Evolutionary conservation across 2,888 invertebrate species (phyloP).

Genomic region (Punctoribates punctum): DNA sequence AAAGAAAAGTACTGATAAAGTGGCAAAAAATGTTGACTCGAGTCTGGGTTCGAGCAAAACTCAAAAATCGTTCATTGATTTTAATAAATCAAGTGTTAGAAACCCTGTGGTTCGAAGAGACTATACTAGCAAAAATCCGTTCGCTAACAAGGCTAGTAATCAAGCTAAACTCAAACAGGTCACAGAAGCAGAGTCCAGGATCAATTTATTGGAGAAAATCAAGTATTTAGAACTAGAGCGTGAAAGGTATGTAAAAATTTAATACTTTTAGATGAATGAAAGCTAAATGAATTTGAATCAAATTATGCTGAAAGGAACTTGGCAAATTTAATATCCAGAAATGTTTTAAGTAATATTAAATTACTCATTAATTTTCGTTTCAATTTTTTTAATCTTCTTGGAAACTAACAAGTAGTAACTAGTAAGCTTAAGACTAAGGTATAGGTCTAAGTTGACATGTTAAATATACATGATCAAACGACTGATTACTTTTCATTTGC

Average conservation of each 20-base stretch:
- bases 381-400: too few relatives aligned
- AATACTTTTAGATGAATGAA: too few relatives aligned
- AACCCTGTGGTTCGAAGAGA: background rate
- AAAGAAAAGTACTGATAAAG: background rate
- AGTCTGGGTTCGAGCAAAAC: background rate
- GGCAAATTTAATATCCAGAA: background rate
- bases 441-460: too few relatives aligned
- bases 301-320: background rate
- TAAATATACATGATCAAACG: too few relatives aligned
- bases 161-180: background rate
- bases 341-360: too few relatives aligned
- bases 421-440: too few relatives aligned
- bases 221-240: constrained; percentile 2
- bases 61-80: background rate
- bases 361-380: too few relatives aligned
- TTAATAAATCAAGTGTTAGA: background rate
- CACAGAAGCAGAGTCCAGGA: background rate
- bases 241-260: constrained; percentile 3
- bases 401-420: too few relatives aligned
- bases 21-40: background rate
- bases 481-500: too few relatives aligned
- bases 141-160: background rate
- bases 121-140: background rate
- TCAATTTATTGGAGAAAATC: background rate
- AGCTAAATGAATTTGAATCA: too few relatives aligned